Base-by-base conservation (phyloP, 2,888 invertebrate genomes). In the Dilophus febrilis region DNA sequence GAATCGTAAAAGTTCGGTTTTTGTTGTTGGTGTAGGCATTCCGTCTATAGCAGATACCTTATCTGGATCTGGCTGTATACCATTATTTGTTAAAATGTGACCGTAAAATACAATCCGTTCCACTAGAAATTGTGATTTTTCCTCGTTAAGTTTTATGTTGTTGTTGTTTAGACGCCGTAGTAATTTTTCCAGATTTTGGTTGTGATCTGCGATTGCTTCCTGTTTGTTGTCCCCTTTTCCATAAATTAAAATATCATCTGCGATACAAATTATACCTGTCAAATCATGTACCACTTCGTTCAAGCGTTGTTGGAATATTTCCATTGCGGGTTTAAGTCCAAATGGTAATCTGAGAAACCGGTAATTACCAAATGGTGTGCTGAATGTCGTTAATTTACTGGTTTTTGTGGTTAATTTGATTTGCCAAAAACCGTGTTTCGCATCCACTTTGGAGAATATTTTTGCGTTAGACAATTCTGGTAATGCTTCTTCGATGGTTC, bases 1-100 rank as follows among this genome's bases (percentile, higher is more conserved):
- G 31, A 53, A 48, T 37, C 43, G 42, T 38, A 47, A 42, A 4
- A 53, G 17, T 14, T 46, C 45, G 40, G 47, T 45, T 14, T 35
- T 31, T 38, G 47, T 41, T 29, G 18, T 42, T 5, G 50, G 50
- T 13, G 14, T 37, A n/a, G 43, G 38, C 40, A 50, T 47, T 10
- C 47, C 37, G 35, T 35, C 17, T 11, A 54, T 49, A 13, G 51
- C 50, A 41, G 43, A 26, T 2, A 50, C 39, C 44, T 49, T 50
- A 3, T 38, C 38, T 19, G 36, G 26, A 41, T 50, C 50, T 12
- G 41, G 31, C 3, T 27, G 26, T 12, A 47, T 35, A 10, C 45
- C 46, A 3, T 44, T 19, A 12, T 40, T 31, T 6, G 30, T 37
- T 14, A 49, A 41, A 10, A 44, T 41, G 37, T 48, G 46, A 22